Base-by-base conservation (phyloP, 2,888 invertebrate species). In the Caenorhabditis macrosperma region DNA sequence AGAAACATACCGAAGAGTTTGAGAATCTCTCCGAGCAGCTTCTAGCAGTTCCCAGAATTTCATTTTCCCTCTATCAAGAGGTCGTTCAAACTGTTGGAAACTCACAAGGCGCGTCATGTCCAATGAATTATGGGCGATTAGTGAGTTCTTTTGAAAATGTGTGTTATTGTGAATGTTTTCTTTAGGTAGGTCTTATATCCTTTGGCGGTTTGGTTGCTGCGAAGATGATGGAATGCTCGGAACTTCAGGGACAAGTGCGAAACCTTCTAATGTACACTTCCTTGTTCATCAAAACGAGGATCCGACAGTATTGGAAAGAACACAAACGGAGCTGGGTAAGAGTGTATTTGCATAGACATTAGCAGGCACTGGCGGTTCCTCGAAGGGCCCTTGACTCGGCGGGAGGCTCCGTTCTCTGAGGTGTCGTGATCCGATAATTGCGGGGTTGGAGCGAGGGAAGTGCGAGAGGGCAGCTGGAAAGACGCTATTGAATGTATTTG, bases 271-370 rank as follows among this genome's bases (percentile, higher is more conserved):
- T 79, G 24, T 86, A 85, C 68, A 84, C 84, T 9, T 68, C 82
- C 7, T 63, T 75, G 15, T 85, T 82, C 59, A 82, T 86, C 57
- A 82, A 84, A 44, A 28, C 74, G 35, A 44, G 83, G 12, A 84
- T 86, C 38, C 61, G 80, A 59, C 44, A 76, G 35, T 81, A 71
- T 1, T 86, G 86, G 86, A 67, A 77, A 12, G 67, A 77, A 44
- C 74, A 82, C 35, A 50, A 64, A n/a, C 66, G 67, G 24, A 80
- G 74, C 57, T 86, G 86, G 86, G 86, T 86, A 35, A 67, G 83
- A 28, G n/a, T 12, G 17, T 69, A 69, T 77, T 77, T 68, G 66
- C 67, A 76, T 68, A 63, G 52, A 75, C 75, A 75, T 66, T 66
- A 67, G 59, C 66, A 67, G 66, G 41, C 64, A 57, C 50, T 66